These are phyloP conservation scores for Prionace glauca DNA, from an alignment of 2,797 vertebrate genomes.

Conservation along the genomic window DNA sequence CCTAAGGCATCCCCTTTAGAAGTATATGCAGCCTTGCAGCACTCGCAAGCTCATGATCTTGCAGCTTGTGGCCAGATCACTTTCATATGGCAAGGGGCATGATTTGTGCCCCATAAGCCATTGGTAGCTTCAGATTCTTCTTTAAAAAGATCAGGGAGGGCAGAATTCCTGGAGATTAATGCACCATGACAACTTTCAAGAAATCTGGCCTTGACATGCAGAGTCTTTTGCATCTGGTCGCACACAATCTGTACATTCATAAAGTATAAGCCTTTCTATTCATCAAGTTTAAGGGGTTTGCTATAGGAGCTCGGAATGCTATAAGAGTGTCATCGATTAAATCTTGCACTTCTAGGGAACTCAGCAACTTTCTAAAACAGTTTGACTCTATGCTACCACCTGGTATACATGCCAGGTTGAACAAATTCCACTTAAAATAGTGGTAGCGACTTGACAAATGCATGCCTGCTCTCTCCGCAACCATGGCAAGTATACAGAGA, in stretches of 20 bases:
- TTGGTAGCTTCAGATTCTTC: background rate
- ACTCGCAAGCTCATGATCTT: background rate
- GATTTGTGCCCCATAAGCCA: background rate
- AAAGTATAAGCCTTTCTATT: background rate
- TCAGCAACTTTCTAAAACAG: background rate
- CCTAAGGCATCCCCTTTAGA: background rate
- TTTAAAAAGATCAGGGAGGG: background rate
- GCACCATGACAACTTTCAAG: background rate
- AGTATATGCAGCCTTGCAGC: background rate
- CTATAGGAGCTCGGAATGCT: background rate
- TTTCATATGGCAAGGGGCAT: background rate
- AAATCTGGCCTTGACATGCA: background rate
- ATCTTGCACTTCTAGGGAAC: background rate
- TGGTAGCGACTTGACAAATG: background rate
- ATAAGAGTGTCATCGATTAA: background rate
- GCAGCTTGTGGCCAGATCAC: background rate
- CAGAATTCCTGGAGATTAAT: background rate
- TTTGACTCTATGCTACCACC: background rate
- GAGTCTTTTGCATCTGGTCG: background rate
- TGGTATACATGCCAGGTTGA: background rate
- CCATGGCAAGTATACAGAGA: background rate
- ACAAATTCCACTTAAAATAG: background rate
- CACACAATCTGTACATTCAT: background rate
- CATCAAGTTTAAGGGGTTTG: slow-evolving; percentile 14
- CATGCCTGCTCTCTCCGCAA: background rate